These are phyloP conservation scores for Poecile montanus DNA, from an alignment of 2,797 vertebrate species.

Conservation along the genomic window DNA sequence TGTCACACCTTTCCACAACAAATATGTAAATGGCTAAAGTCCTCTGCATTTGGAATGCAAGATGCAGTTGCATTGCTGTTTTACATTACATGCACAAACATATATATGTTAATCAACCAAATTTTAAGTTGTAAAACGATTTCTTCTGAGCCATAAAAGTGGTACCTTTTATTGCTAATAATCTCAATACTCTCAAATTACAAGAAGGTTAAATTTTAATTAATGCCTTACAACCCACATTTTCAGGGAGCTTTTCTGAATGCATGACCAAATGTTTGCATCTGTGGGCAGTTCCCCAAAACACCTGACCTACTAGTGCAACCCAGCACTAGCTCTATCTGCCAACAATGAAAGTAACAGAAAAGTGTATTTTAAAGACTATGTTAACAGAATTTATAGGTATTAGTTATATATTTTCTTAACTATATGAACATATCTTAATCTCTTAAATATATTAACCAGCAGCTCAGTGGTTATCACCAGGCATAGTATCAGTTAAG, in stretches of 20 bases:
- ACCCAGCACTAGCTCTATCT: neutral
- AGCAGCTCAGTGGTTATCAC: neutral
- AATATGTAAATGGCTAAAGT: neutral
- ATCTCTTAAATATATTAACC: neutral
- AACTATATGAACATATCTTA: neutral
- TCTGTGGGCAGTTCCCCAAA: neutral
- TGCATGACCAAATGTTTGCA: neutral
- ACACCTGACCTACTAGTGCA: neutral
- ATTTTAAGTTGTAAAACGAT: neutral
- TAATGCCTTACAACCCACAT: neutral
- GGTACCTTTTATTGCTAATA: neutral
- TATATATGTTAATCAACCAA: neutral
- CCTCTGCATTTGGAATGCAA: neutral
- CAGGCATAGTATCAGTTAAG: neutral
- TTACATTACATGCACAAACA: neutral
- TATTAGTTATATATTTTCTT: neutral
- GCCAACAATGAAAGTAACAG: neutral
- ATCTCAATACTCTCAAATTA: neutral
- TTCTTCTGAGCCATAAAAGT: neutral
- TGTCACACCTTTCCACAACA: neutral
- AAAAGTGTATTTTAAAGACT: neutral
- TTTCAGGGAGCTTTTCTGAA: neutral
- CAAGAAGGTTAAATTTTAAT: neutral
- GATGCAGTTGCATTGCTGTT: neutral
- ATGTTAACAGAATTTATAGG: neutral